Percentiles rank a stretch among this genome's conserved stretches.
Evolutionary conservation across 2,888 invertebrate genomes (phyloP).

Genomic region (Stenichneumon culpator): DNA sequence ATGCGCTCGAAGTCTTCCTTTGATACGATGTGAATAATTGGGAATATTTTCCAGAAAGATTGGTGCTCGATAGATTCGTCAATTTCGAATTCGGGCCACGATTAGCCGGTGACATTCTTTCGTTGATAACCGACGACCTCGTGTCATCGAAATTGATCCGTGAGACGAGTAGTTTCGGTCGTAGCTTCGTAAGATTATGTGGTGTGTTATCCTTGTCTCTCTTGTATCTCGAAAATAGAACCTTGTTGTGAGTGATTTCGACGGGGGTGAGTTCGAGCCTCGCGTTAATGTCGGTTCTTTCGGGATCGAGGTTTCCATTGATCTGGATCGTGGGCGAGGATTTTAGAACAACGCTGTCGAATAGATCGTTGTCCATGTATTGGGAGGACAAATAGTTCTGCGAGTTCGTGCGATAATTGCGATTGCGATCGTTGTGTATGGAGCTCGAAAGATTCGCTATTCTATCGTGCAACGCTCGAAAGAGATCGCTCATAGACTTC

Average conservation of each 20-base stretch:
- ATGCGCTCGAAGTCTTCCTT: slow-evolving; percentile 36
- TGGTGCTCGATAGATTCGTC: slow-evolving; percentile 60
- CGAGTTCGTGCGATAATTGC: slow-evolving; percentile 17
- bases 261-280: slow-evolving; percentile 79
- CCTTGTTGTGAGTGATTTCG: slow-evolving; percentile 76
- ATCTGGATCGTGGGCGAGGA: slow-evolving; percentile 79
- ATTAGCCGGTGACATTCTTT: slow-evolving; percentile 56
- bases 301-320: slow-evolving; percentile 68
- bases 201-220: slow-evolving; percentile 61
- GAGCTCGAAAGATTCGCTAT: slow-evolving; percentile 31
- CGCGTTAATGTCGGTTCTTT: slow-evolving; percentile 71
- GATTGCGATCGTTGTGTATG: slow-evolving; percentile 25
- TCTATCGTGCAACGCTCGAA: slow-evolving; percentile 68
- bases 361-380: slow-evolving; percentile 60
- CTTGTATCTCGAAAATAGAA: slow-evolving; percentile 76
- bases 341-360: slow-evolving; percentile 76
- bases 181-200: slow-evolving; percentile 61
- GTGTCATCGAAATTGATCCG: slow-evolving; percentile 71
- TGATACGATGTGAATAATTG: slow-evolving; percentile 75
- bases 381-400: slow-evolving; percentile 23
- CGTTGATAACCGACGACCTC: slow-evolving; percentile 55
- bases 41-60: slow-evolving; percentile 77
- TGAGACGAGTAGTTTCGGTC: slow-evolving; percentile 70
- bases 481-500: slow-evolving; percentile 70
- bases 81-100: slow-evolving; percentile 54